Conservation (phyloP, 2,888 invertebrate genomes). For the Mimas tiliae region DNA sequence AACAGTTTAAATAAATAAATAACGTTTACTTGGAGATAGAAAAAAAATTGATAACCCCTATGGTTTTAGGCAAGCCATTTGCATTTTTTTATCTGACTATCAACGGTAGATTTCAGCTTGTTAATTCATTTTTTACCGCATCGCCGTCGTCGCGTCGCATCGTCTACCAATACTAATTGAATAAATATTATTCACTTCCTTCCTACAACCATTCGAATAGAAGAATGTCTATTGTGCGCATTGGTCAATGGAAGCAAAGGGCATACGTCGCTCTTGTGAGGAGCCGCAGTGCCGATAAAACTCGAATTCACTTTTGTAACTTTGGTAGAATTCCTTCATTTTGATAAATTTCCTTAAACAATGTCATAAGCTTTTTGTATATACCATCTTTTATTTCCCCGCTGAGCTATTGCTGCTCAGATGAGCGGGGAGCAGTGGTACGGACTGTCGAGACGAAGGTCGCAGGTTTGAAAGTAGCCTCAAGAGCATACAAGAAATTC, state of each 20-base stretch:
- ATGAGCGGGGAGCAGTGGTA: too few species aligned
- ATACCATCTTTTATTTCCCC: too few species aligned
- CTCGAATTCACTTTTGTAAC: not conserved
- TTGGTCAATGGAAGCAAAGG: slow-evolving; percentile 17
- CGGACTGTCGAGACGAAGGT: too few species aligned
- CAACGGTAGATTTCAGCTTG: not conserved
- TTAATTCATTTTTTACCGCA: not conserved
- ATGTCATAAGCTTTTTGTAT: too few species aligned
- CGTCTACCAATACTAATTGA: slow-evolving; percentile 53
- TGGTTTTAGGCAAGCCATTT: not conserved
- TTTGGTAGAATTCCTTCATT: not conserved
- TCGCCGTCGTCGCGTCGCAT: not conserved
- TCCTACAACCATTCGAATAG: slow-evolving; percentile 53
- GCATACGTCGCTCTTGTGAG: slow-evolving; percentile 28
- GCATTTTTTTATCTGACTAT: not conserved
- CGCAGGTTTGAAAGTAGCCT: too few species aligned
- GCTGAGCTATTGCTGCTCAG: too few species aligned
- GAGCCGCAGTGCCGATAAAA: slow-evolving; percentile 32
- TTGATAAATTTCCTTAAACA: too few species aligned
- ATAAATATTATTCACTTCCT: slow-evolving; percentile 74
- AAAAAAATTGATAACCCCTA: too few species aligned
- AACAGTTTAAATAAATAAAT: too few species aligned
- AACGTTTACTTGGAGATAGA: too few species aligned
- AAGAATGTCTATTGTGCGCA: slow-evolving; percentile 19
- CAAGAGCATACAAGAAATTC: too few species aligned